These are phyloP conservation scores for Portevinia maculata DNA, from an alignment of 2,888 invertebrate genomes.

Conservation along the genomic window DNA sequence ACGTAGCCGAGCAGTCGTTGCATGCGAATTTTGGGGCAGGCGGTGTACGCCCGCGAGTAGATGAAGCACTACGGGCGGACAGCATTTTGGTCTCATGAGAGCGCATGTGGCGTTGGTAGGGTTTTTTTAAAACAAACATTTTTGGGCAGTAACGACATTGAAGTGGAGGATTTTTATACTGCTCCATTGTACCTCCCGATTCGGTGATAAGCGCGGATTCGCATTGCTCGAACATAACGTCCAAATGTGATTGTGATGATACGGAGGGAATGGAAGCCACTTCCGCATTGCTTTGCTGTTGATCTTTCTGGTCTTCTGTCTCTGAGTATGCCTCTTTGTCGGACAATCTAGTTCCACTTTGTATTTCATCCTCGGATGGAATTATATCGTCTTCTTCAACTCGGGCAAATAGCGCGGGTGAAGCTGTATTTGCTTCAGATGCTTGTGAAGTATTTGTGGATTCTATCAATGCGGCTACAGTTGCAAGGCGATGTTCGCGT, in stretches of 20 bases:
- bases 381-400: background rate
- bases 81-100: constrained; percentile 25
- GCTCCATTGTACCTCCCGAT: constrained; percentile 65
- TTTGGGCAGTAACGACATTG: constrained; percentile 58
- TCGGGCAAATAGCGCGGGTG: background rate
- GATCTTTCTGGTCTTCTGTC: background rate
- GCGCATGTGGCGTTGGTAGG: constrained; percentile 48
- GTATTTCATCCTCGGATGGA: background rate
- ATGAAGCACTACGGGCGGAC: constrained; percentile 21
- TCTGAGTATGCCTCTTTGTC: background rate
- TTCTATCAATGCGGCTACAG: background rate
- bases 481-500: constrained; percentile 13
- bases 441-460: background rate
- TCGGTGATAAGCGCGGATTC: constrained; percentile 73
- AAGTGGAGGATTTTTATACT: constrained; percentile 41
- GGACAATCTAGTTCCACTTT: too few relatives aligned
- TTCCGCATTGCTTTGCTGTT: background rate
- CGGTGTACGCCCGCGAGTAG: constrained; percentile 15
- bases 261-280: constrained; percentile 3
- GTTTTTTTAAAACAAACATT: constrained; percentile 38
- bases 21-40: constrained; percentile 20
- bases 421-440: background rate
- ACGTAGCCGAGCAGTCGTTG: constrained; percentile 52
- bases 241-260: constrained; percentile 22
- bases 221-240: constrained; percentile 62